Base-by-base conservation (phyloP, 2,113 vertebrate species). In the Urocitellus parryii region DNA sequence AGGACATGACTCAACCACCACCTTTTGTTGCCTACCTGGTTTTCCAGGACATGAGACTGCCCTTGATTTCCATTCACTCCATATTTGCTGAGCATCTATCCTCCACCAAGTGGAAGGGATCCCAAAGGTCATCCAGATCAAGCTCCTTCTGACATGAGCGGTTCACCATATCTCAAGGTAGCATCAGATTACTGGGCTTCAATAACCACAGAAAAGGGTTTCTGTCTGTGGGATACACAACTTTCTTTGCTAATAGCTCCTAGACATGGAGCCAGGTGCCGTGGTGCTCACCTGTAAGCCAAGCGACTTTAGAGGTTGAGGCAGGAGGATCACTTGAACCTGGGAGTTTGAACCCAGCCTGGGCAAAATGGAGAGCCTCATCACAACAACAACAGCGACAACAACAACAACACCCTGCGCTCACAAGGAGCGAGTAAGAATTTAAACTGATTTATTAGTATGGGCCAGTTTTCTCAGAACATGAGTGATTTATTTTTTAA, bases 371-470 rank as follows among this genome's bases (percentile, higher is more conserved):
- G 67, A 14, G 17, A n/a, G 16, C 32, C 34, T 18, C 67, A n/a
- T n/a, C 34, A 34, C 67, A 34, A 68, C 20, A 61, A 24, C 7
- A 61, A 61, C 20, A 18, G 7, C 42, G 7, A 24, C 13, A 61
- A 61, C 13, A 25, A 63, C 22, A 63, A 63, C 34, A 93, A 22
- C 58, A 42, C 78, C 48, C 73, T 42, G 1, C 80, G 48, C 13
- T 93, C 56, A 84, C 8, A 63, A 63, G 94, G 65, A 67, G 32
- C 90, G 95, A 82, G 48, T 93, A 81, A 48, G 96, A 83, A 39
- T 27, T 63, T 25, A 96, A 79, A n/a, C 6, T 74, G 90, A 84
- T 95, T 96, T 94, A n/a, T 94, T 92, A 87, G 96, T 94, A 61
- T 51, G 1, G 95, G 74, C 94, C 81, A 88, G 51, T 94, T 97